Base-by-base conservation (phyloP, 1,140 invertebrate genomes). In the Pseudomyrmex concolor region DNA sequence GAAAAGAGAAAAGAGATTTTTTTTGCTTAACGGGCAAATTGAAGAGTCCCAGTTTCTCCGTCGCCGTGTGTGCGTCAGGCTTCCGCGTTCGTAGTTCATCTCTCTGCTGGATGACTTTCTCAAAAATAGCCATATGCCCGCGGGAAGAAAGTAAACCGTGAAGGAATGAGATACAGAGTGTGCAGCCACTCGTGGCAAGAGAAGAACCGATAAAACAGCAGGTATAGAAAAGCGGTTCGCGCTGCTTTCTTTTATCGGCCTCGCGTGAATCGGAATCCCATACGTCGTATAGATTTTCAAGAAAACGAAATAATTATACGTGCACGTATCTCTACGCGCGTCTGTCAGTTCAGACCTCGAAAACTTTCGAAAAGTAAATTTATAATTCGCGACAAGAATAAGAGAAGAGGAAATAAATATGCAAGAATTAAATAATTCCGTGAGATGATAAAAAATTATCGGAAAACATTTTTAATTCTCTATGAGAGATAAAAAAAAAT, bases 101-200 rank as follows among this genome's bases (percentile, higher is more conserved):
- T 77, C 34, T 54, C 17, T 13, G 17, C 66, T 25, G 62, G 34
- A 67, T 51, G 63, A 66, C 71, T 70, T 43, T 59, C 60, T 59
- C 67, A 43, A 86, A 86, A 84, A 84, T 86, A 86, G 74, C 60
- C 43, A 62, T 64, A 83, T 68, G 48, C 5, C 43, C 8, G 25
- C 43, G 45, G 51, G 25, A 54, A 13, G 15, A 66, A 60, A 59
- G 59, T 86, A 86, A 86, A 86, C 84, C 72, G 82, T 60, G 15
- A 25, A 62, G 62, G 55, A 74, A 86, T 45, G 67, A 50, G 3
- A 54, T 59, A 63, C 82, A 84, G 83, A 78, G 43, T 43, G 63
- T 13, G 5, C 63, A 64, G 64, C 7, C 43, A 25, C 43, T 84
- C 51, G 60, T 66, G 34, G 17, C 34, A 43, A 43, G 51, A 77